phyloP scores from a whole-genome alignment of 2,888 invertebrate species.

The Heliconius aoede region DNA sequence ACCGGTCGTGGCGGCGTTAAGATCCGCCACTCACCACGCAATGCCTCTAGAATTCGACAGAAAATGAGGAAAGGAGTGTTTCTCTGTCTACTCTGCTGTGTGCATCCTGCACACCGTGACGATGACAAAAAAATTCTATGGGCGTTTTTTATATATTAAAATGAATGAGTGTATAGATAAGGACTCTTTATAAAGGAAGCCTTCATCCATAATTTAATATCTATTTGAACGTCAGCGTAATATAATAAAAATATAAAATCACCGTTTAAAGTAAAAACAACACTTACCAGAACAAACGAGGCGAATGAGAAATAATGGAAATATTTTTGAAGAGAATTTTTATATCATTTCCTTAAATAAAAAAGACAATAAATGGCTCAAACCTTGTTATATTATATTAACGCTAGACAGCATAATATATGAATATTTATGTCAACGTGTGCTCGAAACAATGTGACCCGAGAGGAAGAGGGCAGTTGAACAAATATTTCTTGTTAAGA shows the following conservation, averaged over 20 bases:
- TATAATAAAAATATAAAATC: no score
- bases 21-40: no score
- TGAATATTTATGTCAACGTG: conserved; percentile 33
- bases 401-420: conserved; percentile 3
- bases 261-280: no score
- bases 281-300: not conserved
- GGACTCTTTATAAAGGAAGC: not conserved
- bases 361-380: conserved; percentile 1
- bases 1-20: no score
- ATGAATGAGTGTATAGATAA: not conserved
- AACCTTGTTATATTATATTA: conserved; percentile 17
- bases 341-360: not conserved
- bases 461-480: conserved; percentile 75
- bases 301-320: not conserved
- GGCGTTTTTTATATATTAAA: not conserved
- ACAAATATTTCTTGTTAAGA: conserved; percentile 58
- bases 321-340: not conserved
- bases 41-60: no score
- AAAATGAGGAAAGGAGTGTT: no score
- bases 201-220: not conserved
- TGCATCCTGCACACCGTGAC: not conserved
- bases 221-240: not conserved
- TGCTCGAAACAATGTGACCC: conserved; percentile 23
- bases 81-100: not conserved
- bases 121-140: not conserved